Conservation (phyloP, 2,797 vertebrate genomes). For the Nannoperca obscura region DNA sequence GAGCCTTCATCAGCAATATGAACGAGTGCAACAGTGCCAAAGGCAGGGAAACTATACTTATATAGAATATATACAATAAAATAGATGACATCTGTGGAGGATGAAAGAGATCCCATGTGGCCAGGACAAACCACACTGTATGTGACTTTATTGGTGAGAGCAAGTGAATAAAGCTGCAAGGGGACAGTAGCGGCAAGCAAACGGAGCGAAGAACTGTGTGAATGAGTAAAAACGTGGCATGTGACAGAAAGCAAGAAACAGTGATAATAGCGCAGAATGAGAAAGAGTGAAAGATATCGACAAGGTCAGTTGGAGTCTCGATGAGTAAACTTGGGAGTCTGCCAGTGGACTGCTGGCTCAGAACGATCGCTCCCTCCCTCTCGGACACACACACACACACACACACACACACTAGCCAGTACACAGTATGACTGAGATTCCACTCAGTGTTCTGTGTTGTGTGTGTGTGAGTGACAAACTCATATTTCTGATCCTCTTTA, state of each 20-base stretch:
- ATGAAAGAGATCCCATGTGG: not conserved
- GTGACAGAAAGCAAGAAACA: constrained; percentile 6
- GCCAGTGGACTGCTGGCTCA: constrained; percentile 38
- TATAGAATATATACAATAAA: not conserved
- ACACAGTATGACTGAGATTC: not conserved
- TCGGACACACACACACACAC: not conserved
- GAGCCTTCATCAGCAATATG: too few species aligned
- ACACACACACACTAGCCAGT: not conserved
- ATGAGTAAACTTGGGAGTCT: constrained; percentile 38
- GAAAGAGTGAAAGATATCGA: constrained; percentile 23
- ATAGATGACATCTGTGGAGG: not conserved
- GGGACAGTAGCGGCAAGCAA: not conserved
- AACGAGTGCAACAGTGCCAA: too few species aligned
- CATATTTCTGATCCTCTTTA: constrained; percentile 22
- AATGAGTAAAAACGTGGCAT: constrained; percentile 6
- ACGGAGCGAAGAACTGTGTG: not conserved
- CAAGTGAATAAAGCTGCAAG: not conserved
- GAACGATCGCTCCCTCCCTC: not conserved
- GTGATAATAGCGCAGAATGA: constrained; percentile 10
- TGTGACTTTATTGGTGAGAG: not conserved
- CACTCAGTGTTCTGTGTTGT: not conserved
- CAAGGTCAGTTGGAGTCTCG: constrained; percentile 35
- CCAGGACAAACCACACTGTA: not conserved
- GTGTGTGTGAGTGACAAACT: not conserved
- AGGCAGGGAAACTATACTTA: too few species aligned